Conservation (phyloP, 2,797 vertebrate genomes). For the Neostethus bicornis region DNA sequence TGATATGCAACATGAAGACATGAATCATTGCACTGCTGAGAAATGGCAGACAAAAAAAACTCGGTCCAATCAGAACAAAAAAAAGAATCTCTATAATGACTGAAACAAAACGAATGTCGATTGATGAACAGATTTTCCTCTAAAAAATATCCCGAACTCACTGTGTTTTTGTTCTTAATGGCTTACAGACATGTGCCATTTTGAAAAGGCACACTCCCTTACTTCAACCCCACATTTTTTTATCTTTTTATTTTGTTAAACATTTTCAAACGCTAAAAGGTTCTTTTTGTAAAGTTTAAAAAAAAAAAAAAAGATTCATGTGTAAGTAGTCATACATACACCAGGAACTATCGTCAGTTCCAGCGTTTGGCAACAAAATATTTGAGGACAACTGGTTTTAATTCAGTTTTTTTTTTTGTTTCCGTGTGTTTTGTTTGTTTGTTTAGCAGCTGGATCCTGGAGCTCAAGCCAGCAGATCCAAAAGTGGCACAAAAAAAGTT, state of each 20-base stretch:
- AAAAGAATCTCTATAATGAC: conserved; percentile 24
- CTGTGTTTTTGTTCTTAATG: conserved; percentile 52
- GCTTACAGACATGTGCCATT: conserved; percentile 40
- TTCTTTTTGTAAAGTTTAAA: conserved; percentile 15
- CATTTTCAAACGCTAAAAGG: conserved; percentile 29
- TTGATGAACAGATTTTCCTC: too few species aligned
- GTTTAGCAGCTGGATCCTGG: conserved; percentile 60
- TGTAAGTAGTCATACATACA: conserved; percentile 24
- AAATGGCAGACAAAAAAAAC: conserved; percentile 49
- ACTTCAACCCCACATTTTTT: too few species aligned
- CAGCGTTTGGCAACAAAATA: conserved; percentile 54
- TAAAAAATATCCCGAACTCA: conserved; percentile 35
- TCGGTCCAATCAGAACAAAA: conserved; percentile 61
- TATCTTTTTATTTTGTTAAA: conserved; percentile 8
- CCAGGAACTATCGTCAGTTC: conserved; percentile 21
- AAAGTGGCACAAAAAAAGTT: conserved; percentile 46
- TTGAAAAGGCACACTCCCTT: conserved; percentile 19
- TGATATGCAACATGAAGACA: conserved; percentile 77
- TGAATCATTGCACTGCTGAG: conserved; percentile 68
- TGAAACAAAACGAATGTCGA: too few species aligned
- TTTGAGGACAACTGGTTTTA: conserved; percentile 37
- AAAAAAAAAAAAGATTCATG: conserved; percentile 8
- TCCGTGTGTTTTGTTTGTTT: conserved; percentile 41
- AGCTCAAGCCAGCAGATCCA: conserved; percentile 16
- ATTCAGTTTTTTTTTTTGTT: conserved; percentile 23